Evolutionary conservation across 1,140 invertebrate species (phyloP).

Genomic region (Cecropterus lyciades): DNA sequence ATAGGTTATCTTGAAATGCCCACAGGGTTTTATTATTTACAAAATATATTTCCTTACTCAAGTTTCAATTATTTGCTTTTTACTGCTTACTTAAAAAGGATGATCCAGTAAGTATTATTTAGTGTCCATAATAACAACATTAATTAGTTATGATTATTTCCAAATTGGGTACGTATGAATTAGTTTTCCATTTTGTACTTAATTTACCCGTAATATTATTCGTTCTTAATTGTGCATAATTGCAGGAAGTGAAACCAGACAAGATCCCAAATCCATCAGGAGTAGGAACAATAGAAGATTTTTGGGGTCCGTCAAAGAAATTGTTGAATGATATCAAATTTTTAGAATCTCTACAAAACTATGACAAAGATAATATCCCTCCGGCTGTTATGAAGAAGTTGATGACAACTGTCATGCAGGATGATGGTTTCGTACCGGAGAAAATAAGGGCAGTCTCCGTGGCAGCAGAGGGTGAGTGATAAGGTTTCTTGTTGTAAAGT

Average conservation of each 20-base stretch:
- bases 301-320: constrained; percentile 96
- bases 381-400: constrained; percentile 93
- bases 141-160: too few relatives aligned
- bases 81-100: constrained; percentile 49
- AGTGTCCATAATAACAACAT: too few relatives aligned
- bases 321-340: constrained; percentile 96
- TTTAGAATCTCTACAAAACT: constrained; percentile 92
- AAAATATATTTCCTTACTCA: too few relatives aligned
- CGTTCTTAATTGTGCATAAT: constrained; percentile 8
- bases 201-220: too few relatives aligned
- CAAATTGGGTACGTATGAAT: too few relatives aligned
- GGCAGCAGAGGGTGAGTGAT: constrained; percentile 89
- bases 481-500: too few relatives aligned
- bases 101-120: constrained; percentile 61
- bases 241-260: constrained; percentile 92
- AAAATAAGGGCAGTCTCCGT: constrained; percentile 93
- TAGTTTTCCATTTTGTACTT: too few relatives aligned
- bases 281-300: constrained; percentile 93
- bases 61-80: constrained; percentile 32
- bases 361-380: constrained; percentile 97
- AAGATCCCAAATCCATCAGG: constrained; percentile 92
- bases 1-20: constrained; percentile 1
- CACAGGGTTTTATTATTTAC: too few relatives aligned
- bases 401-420: constrained; percentile 91
- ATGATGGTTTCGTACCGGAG: constrained; percentile 96